Evolutionary conservation across 2,113 vertebrate genomes (phyloP), one percentile per base, ranked within the genome.

Genomic region (Tupaia tana): DNA sequence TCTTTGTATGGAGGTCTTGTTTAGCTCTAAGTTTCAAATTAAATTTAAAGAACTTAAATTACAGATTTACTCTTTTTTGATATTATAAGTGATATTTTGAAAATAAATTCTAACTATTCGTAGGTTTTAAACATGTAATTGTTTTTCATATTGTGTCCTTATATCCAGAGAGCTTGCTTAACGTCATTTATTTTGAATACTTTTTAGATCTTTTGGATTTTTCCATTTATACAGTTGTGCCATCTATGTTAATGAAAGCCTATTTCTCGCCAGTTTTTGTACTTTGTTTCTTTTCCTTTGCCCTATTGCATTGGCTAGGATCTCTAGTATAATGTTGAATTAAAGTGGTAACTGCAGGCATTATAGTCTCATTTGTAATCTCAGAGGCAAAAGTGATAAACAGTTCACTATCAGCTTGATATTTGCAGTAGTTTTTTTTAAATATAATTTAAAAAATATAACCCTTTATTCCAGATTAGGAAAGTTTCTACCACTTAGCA

Each of bases 121-220:
- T 6, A 79, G n/a, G 3, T 63, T 73, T 43, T 89, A 29, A 61
- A 86, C 78, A 59, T 75, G 7, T 58, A 75, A 24, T 83, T 86
- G 63, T n/a, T 86, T 64, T 64, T 75, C 11, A 1, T 75, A 61
- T 74, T 54, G 8, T 75, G 61, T 80, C 9, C 20, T 81, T 84
- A 54, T 7, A 69, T 86, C 14, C 3, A 71, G 70, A 84, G 5
- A 89, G 20, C 9, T 91, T 70, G 11, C 20, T 87, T 91, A 78
- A 96, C 52, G 78, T 93, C 34, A 63, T 75, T 93, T 75, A 66
- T 86, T 96, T 95, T 31, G 89, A 58, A 64, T 86, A 74, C n/a
- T 93, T 90, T 27, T 4, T 86, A 18, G 54, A 70, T 10, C 70
- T 63, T 77, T 93, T 61, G 80, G 24, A 19, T 56, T 89, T 92